Evolutionary conservation across 2,113 vertebrate genomes (phyloP), one percentile per base, ranked within the genome.

Genomic region (Mastomys natalensis): DNA sequence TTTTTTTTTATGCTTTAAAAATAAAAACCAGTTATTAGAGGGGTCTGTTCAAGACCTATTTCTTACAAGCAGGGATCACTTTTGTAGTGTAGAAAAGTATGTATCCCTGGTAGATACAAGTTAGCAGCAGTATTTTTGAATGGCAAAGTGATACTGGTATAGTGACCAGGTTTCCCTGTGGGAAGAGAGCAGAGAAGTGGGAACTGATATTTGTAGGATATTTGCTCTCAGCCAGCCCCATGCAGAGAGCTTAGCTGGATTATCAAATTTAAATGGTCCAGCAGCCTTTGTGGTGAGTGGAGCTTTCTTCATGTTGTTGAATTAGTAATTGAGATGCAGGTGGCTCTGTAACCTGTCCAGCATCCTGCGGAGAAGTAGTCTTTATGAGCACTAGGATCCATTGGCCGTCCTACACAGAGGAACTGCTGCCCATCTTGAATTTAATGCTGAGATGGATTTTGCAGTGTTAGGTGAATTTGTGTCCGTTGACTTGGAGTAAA

Each of bases 31-130:
- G n/a, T 85, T 16, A 10, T 8, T 55, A 89, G 77, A 89, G 7
- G 15, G 22, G 45, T 45, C 31, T 70, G 19, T 34, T 94, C 37
- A 72, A 45, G 73, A 70, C 34, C 12, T 90, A 76, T 40, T 62
- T 48, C 55, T 92, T 92, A 78, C 60, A 58, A 96, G 88, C 55
- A 77, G n/a, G 48, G 3, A 91, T 1, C 37, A 93, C 22, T 87
- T 77, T 48, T 53, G 82, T 55, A 24, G 51, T 91, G 58, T 95
- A 78, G 29, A 84, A 96, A 17, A 92, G 6, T 88, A 45, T 60
- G 31, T 76, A 58, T 74, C 62, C 24, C 74, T 24, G 26, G 68
- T 45, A 92, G 58, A 58, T 29, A 60, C 43, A 58, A 76, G n/a
- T 87, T 80, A 92, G 37, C 24, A n/a, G 21, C 48, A 76, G 0